Base-by-base conservation (phyloP, 2,797 vertebrate species). In the Arctocebus calabarensis region DNA sequence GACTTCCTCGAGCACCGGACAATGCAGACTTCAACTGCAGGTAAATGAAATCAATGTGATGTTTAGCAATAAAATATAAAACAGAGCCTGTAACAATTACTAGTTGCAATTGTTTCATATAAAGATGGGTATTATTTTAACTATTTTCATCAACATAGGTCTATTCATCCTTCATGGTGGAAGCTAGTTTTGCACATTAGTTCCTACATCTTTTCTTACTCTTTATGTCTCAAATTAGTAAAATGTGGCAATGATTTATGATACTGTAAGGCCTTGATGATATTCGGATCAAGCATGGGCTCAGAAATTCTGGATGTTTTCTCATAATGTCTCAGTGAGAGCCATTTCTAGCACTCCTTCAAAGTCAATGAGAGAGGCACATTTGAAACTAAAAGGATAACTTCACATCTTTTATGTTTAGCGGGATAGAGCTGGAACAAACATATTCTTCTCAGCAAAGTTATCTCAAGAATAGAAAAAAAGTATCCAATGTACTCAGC, bases 1-100 rank as follows among this genome's bases (percentile, higher is more conserved):
- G 22, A 43, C 16, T 23, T 61, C 5, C 66, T 11, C 37, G 37
- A 57, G 5, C 13, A 34, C 14, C 59, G 68, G 3, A 32, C n/a
- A 43, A 29, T 8, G 27, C 7, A 11, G 1, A 45, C 48, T 19
- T 25, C 59, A 37, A 68, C 1, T 34, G 7, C 19, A 66, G 23
- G 22, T 29, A 90, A 62, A 57, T 70, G 20, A 62, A 75, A 88
- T 77, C 17, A 68, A 10, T 3, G 32, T 7, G 75, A 71, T 40
- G 43, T 22, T 89, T 34, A 92, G 16, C 59, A 93, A 81, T 70
- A 59, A 95, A 48, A 78, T 74, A 34, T 34, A 90, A 79, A 29
- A 16, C 66, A 34, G 6, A 37, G 13, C 19, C n/a, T 90, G 70
- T 66, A 29, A 20, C 83, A 92, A 25, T 64, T 48, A 55, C 2